Evolutionary conservation across 2,797 vertebrate species (phyloP).

Genomic region (Fundulus diaphanus): DNA sequence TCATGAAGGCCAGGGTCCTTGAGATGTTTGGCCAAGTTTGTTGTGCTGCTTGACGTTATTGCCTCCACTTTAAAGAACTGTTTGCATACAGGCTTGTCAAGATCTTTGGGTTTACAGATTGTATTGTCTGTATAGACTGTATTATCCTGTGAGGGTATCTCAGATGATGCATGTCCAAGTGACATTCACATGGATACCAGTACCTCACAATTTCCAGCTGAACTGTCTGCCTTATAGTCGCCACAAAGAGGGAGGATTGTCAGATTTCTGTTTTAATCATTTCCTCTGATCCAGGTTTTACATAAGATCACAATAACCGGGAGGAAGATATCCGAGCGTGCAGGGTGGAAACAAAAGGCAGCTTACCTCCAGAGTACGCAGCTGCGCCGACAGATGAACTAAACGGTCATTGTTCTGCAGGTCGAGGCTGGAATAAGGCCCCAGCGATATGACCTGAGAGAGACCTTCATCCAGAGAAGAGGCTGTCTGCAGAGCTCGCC

Average conservation of each 20-base stretch:
- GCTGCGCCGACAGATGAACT: constrained; percentile 86
- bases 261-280: neutral
- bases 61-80: too few species aligned
- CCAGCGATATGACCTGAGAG: constrained; percentile 85
- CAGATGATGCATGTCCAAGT: too few species aligned
- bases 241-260: neutral
- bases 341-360: neutral
- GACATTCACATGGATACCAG: too few species aligned
- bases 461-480: constrained; percentile 90
- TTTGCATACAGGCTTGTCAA: too few species aligned
- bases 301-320: neutral
- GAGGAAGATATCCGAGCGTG: too few species aligned
- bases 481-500: constrained; percentile 87
- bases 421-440: constrained; percentile 75
- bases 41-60: too few species aligned
- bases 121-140: too few species aligned
- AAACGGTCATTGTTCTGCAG: constrained; percentile 86
- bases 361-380: constrained; percentile 88
- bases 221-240: neutral
- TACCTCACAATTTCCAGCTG: too few species aligned
- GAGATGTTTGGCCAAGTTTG: too few species aligned
- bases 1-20: too few species aligned
- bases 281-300: neutral
- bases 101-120: too few species aligned
- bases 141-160: too few species aligned